phyloP scores from a whole-genome alignment of 2,888 invertebrate genomes.

The Hydraecia micacea region DNA sequence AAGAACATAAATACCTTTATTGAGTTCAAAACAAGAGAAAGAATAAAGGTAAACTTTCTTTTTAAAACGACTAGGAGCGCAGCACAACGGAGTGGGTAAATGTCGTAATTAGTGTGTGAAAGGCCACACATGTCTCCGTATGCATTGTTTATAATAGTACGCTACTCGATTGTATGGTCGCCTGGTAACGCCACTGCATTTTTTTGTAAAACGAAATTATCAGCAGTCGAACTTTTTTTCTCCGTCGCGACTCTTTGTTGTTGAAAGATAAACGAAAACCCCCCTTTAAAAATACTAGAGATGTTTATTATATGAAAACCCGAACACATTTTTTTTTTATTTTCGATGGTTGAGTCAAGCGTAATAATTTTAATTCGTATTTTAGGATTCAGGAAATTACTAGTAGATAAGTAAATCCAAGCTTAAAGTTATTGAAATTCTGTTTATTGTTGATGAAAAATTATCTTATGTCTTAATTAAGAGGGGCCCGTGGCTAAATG shows the following conservation, averaged over 20 bases:
- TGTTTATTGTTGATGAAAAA: too few species aligned
- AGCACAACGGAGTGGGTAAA: conserved; percentile 57
- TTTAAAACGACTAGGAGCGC: conserved; percentile 58
- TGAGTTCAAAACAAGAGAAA: conserved; percentile 44
- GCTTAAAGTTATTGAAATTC: too few species aligned
- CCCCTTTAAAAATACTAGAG: background rate
- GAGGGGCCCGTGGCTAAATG: too few species aligned
- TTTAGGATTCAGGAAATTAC: background rate
- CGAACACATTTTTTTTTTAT: background rate
- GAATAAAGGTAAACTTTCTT: conserved; percentile 61
- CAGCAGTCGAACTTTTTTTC: background rate
- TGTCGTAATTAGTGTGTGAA: conserved; percentile 66
- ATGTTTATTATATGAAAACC: background rate
- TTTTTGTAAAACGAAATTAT: conserved; percentile 33
- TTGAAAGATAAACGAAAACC: background rate
- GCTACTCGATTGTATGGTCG: conserved; percentile 50
- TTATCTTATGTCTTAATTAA: too few species aligned
- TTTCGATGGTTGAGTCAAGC: background rate
- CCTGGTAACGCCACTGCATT: conserved; percentile 50
- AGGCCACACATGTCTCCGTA: conserved; percentile 58
- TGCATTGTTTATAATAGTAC: conserved; percentile 46
- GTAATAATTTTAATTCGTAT: background rate
- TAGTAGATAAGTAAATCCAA: too few species aligned
- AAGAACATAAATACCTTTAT: conserved; percentile 42
- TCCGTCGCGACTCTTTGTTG: background rate